Evolutionary conservation across 2,888 invertebrate species (phyloP).

Genomic region (Chymomyza caudatula): DNA sequence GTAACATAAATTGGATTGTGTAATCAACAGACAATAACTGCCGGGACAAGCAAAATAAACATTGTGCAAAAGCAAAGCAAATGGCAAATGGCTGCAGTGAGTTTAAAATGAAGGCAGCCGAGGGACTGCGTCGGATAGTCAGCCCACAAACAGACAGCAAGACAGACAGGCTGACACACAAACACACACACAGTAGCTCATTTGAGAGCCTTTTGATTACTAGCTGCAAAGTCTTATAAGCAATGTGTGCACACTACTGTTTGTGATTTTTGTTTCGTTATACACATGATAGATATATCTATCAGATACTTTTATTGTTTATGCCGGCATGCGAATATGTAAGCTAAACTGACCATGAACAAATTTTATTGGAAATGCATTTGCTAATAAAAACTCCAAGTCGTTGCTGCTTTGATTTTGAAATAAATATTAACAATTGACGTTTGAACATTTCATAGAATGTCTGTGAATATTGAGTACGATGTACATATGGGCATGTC

Average conservation of each 20-base stretch:
- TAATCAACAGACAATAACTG: conserved; percentile 41
- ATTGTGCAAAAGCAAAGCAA: conserved; percentile 4
- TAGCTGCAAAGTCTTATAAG: not conserved
- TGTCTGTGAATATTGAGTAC: not conserved
- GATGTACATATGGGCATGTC: not conserved
- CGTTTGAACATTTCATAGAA: not conserved
- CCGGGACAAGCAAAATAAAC: conserved; percentile 11
- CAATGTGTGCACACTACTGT: not conserved
- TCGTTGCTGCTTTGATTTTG: conserved; percentile 1
- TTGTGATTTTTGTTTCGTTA: not conserved
- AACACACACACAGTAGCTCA: not conserved
- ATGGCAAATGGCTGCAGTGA: not conserved
- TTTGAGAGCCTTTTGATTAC: conserved; percentile 17
- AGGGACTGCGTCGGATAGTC: conserved; percentile 6
- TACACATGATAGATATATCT: not conserved
- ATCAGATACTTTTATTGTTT: conserved; percentile 5
- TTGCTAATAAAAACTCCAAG: not conserved
- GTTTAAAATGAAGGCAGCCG: conserved; percentile 2
- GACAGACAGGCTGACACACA: too few species aligned
- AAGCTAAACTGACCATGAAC: conserved; percentile 1
- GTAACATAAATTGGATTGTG: conserved; percentile 63
- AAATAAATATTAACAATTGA: conserved; percentile 31
- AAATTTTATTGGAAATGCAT: not conserved
- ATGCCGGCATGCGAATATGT: not conserved
- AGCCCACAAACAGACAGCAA: not conserved